Percentiles rank a stretch among this genome's conserved stretches.
phyloP scores from a whole-genome alignment of 2,888 invertebrate genomes.

The Amblyjoppa proteus region DNA sequence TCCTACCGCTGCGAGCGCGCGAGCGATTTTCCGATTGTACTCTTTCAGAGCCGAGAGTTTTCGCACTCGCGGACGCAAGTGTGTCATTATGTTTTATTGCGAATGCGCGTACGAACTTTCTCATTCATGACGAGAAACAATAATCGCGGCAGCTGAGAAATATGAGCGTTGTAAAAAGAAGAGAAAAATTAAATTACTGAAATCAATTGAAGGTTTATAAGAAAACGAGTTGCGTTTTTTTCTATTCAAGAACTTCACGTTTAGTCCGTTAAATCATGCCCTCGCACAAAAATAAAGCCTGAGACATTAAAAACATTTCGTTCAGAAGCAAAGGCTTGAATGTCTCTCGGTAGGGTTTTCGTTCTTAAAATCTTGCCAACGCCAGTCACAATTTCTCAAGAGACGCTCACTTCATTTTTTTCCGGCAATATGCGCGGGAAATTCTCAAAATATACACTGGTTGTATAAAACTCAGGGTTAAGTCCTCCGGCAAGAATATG shows the following conservation, averaged over 20 bases:
- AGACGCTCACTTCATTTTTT: background rate
- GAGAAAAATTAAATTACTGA: background rate
- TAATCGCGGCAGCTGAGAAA: background rate
- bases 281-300: background rate
- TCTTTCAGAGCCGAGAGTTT: background rate
- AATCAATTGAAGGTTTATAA: background rate
- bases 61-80: background rate
- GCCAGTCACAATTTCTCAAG: background rate
- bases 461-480: background rate
- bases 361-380: background rate
- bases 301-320: too few relatives aligned
- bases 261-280: background rate
- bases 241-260: too few relatives aligned
- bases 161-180: too few relatives aligned
- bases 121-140: background rate
- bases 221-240: background rate
- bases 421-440: background rate
- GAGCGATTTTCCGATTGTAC: background rate
- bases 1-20: background rate
- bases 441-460: background rate
- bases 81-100: slow-evolving; percentile 8
- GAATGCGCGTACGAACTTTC: background rate
- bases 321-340: background rate
- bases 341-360: background rate
- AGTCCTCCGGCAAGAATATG: slow-evolving; percentile 13